These are phyloP conservation scores for Sebastes taczanowskii DNA, from an alignment of 2,797 vertebrate species.

Conservation along the genomic window DNA sequence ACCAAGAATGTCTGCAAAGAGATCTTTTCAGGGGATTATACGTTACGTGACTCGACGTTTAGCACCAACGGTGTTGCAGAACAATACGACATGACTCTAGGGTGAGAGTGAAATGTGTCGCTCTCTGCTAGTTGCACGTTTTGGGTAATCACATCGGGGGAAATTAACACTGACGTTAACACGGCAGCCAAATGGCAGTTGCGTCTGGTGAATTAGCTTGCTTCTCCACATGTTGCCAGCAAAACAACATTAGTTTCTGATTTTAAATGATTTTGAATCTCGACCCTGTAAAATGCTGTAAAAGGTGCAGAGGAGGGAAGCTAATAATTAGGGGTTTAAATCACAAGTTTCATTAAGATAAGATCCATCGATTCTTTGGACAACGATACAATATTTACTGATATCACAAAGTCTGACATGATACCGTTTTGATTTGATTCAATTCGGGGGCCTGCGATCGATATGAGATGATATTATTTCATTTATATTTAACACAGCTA, in stretches of 20 bases:
- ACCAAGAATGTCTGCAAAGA: background rate
- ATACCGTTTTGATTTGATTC: accelerated
- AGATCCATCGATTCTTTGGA: accelerated
- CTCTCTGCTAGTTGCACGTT: background rate
- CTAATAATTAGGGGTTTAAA: background rate
- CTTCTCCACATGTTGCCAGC: background rate
- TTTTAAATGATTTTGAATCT: background rate
- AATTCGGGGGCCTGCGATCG: no score
- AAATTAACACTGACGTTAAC: constrained; percentile 24
- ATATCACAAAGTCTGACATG: no score
- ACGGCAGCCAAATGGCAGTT: background rate
- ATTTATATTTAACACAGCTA: no score
- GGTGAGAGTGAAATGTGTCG: constrained; percentile 1
- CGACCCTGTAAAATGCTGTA: background rate
- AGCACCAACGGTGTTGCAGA: background rate
- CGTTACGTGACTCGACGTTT: background rate
- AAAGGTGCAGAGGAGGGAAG: background rate
- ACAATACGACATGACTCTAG: background rate
- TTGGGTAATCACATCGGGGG: constrained; percentile 1
- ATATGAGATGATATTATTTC: no score
- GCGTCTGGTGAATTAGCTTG: background rate
- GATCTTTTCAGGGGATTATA: background rate
- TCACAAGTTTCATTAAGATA: no score
- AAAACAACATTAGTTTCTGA: background rate
- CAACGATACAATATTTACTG: no score